Conservation (phyloP, 64 coral and sea anemone species). For the Porites lutea region DNA sequence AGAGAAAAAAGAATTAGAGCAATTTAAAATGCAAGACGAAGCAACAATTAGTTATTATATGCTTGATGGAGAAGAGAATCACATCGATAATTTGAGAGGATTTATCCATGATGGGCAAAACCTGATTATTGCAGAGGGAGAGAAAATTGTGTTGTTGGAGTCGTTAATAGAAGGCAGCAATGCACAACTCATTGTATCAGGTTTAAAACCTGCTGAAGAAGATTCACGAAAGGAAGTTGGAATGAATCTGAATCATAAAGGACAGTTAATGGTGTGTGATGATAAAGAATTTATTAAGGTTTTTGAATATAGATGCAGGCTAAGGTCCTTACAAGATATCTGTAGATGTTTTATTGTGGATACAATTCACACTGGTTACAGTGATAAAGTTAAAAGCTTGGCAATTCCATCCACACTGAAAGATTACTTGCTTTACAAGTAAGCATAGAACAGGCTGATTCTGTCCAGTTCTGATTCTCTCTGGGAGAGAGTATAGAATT, state of each 20-base stretch:
- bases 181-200: constrained; percentile 73
- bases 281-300: constrained; percentile 47
- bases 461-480: too few relatives aligned
- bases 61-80: constrained; percentile 64
- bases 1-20: background rate
- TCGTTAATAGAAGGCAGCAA: constrained; percentile 55
- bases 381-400: constrained; percentile 22
- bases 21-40: constrained; percentile 7
- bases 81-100: background rate
- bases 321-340: constrained; percentile 34
- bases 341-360: constrained; percentile 54
- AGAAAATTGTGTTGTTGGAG: constrained; percentile 70
- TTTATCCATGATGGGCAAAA: constrained; percentile 81
- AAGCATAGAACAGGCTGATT: background rate
- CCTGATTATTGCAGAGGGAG: constrained; percentile 58
- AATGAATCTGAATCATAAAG: constrained; percentile 52
- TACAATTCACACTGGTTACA: constrained; percentile 5
- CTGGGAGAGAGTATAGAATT: too few relatives aligned
- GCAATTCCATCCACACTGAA: constrained; percentile 55
- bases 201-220: constrained; percentile 2
- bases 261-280: constrained; percentile 79
- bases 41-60: constrained; percentile 68
- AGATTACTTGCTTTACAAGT: constrained; percentile 70
- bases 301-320: constrained; percentile 61
- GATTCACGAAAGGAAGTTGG: too few relatives aligned